Conservation (phyloP, 2,113 vertebrate species). For the Nibea coibor region DNA sequence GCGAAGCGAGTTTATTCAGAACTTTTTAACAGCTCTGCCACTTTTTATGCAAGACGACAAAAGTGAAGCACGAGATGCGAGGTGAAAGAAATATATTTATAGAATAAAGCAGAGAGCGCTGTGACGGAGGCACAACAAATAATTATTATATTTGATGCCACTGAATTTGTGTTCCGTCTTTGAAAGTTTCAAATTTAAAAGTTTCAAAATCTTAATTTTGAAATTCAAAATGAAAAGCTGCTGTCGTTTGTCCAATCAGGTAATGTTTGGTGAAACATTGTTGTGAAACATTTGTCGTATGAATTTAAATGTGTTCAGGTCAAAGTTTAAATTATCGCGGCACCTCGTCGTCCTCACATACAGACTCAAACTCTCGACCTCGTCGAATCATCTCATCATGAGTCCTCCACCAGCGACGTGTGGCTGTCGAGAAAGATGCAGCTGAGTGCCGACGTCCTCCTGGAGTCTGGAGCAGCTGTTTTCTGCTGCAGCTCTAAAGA, state of each 20-base stretch:
- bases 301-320: too few species aligned
- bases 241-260: not conserved
- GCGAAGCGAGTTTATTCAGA: conserved; percentile 11
- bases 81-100: conserved; percentile 10
- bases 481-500: not conserved
- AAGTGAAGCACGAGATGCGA: conserved; percentile 23
- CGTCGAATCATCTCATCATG: too few species aligned
- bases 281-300: too few species aligned
- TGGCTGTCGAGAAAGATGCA: not conserved
- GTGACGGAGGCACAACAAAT: not conserved
- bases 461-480: not conserved
- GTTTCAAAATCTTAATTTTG: too few species aligned
- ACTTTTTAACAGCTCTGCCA: conserved; percentile 24
- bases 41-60: conserved; percentile 36
- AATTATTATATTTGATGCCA: too few species aligned
- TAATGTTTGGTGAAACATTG: too few species aligned
- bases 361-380: conserved; percentile 3
- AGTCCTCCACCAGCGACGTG: not conserved
- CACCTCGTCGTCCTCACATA: not conserved
- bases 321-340: not conserved
- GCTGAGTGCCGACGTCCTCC: not conserved
- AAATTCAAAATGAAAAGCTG: not conserved
- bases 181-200: too few species aligned
- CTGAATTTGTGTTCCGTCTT: not conserved
- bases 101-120: not conserved